Evolutionary conservation across 2,888 invertebrate genomes (phyloP).

Genomic region (Hyles lineata): DNA sequence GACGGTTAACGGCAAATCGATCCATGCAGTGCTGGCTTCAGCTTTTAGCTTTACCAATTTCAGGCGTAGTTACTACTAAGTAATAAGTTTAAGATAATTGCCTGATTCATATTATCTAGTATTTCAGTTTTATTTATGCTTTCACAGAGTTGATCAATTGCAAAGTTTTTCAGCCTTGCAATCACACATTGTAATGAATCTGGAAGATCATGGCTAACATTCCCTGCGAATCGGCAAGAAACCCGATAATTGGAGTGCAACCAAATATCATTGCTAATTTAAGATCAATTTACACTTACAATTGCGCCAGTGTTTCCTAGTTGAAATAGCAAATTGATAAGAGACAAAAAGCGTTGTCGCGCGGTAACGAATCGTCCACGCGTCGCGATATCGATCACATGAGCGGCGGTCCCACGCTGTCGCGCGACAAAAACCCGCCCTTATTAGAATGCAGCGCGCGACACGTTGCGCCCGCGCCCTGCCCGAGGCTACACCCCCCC

Average conservation of each 20-base stretch:
- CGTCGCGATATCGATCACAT: slow-evolving; percentile 51
- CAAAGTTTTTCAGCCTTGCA: no score
- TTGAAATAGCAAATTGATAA: slow-evolving; percentile 23
- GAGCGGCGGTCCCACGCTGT: slow-evolving; percentile 72
- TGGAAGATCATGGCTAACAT: no score
- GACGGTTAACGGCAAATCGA: no score
- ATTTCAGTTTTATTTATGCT: no score
- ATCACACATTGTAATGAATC: no score
- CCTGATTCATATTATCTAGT: no score
- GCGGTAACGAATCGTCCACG: slow-evolving; percentile 23
- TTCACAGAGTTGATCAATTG: no score
- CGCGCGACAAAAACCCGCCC: slow-evolving; percentile 72
- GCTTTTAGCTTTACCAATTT: no score
- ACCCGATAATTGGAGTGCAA: not conserved
- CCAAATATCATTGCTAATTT: not conserved
- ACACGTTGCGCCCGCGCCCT: slow-evolving; percentile 57
- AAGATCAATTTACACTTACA: not conserved
- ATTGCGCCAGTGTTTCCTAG: not conserved
- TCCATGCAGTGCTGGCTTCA: no score
- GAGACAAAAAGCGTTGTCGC: slow-evolving; percentile 17
- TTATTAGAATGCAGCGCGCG: slow-evolving; percentile 78
- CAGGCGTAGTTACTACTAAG: no score
- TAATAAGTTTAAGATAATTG: no score
- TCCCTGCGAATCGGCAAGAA: not conserved
- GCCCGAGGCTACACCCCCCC: slow-evolving; percentile 38